Evolutionary conservation across 1,140 invertebrate genomes (phyloP), one percentile per base, ranked within the genome.

Genomic region (Thaumatotibia leucotreta): DNA sequence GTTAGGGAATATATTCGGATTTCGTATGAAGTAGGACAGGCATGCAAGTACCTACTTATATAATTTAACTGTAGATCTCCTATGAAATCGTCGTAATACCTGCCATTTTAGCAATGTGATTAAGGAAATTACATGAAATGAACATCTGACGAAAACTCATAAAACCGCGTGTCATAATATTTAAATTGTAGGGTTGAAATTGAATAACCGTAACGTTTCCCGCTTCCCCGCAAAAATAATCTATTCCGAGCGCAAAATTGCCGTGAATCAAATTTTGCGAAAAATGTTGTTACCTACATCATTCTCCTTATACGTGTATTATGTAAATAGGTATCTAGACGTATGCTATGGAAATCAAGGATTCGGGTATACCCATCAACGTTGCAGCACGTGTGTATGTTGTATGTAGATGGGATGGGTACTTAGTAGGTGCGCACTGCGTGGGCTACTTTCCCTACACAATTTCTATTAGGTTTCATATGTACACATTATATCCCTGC

Each of bases 251-350:
- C 45, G 70, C 65, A 75, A 82, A 80, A 78, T 82, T 75, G 77
- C 68, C 68, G 73, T 24, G 69, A 82, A 82, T 82, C 76, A 80
- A 80, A 82, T 82, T 82, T 80, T 75, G 68, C 61, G 69, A 80
- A 79, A 75, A 82, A 82, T 76, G 69, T 82, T 72, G 77, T 82
- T 82, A 82, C 70, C 64, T 58, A 64, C 72, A 68, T 70, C 65
- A 69, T 68, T 77, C 71, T 74, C 65, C 52, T 45, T 72, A 63
- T 66, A 74, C 62, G 72, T 67, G 49, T 70, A 72, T 66, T 72
- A 74, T 62, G 70, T 67, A 66, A 61, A 68, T 67, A 65, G 32
- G 50, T 61, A 72, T 68, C 64, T 63, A 67, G 52, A 65, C 67
- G 29, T 29, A 32, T 70, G 58, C 67, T 72, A 66, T 66, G 52